A percentile compares a stretch with the other conserved stretches of the same genome.
phyloP scores from a whole-genome alignment of 2,797 vertebrate species.

The Cyprinella venusta region DNA sequence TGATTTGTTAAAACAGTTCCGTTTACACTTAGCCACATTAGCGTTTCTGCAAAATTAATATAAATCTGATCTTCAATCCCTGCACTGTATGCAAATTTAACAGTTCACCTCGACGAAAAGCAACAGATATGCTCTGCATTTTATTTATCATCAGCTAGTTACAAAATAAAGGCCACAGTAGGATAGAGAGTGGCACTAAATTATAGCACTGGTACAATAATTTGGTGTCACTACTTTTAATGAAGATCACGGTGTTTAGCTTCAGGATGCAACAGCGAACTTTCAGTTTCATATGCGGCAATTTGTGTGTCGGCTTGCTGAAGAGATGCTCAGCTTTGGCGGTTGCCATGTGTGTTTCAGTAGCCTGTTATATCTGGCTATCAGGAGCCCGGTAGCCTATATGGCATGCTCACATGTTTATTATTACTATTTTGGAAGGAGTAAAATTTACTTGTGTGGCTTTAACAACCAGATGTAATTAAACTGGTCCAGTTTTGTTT shows the following conservation, averaged over 20 bases:
- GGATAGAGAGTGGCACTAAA: not conserved
- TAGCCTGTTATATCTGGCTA: too few relatives aligned
- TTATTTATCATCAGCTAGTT: not conserved
- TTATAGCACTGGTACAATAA: not conserved
- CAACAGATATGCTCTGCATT: not conserved
- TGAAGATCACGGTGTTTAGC: too few relatives aligned
- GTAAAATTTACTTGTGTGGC: not conserved
- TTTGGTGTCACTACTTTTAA: not conserved
- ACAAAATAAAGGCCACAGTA: not conserved
- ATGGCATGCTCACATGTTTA: too few relatives aligned
- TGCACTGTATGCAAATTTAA: too few relatives aligned
- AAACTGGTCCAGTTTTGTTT: not conserved
- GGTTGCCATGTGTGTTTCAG: too few relatives aligned
- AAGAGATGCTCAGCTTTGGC: too few relatives aligned
- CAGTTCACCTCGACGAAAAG: not conserved
- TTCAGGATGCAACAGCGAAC: too few relatives aligned
- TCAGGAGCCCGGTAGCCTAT: too few relatives aligned
- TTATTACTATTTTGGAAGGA: not conserved
- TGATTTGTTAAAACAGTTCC: not conserved
- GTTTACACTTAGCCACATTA: not conserved
- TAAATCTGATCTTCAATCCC: not conserved
- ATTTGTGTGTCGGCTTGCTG: too few relatives aligned
- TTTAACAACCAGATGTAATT: not conserved
- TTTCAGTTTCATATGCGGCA: too few relatives aligned
- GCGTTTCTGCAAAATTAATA: not conserved